Conservation (phyloP, 2,888 invertebrate genomes). For the Folsomia candida region DNA sequence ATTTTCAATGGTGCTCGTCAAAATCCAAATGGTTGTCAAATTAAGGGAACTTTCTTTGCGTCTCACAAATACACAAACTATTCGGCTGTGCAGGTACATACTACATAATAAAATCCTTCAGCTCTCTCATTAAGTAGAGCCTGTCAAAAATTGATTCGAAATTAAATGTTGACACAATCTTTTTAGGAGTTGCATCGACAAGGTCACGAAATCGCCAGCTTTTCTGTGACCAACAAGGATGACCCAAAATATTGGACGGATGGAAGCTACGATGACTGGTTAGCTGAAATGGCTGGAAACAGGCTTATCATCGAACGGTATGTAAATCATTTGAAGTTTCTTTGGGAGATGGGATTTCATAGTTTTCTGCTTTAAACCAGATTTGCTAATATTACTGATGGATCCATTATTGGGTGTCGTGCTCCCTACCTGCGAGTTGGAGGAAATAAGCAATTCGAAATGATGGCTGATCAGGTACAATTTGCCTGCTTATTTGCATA, state of each 20-base stretch:
- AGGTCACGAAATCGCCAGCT: constrained; percentile 88
- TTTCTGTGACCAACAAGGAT: constrained; percentile 88
- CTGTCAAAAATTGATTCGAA: background rate
- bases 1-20: constrained; percentile 84
- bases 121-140: background rate
- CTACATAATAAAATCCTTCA: background rate
- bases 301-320: constrained; percentile 73
- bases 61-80: constrained; percentile 93
- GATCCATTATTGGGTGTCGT: constrained; percentile 81
- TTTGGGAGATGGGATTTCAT: background rate
- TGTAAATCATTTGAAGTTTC: background rate
- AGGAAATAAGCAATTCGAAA: constrained; percentile 92
- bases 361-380: constrained; percentile 55
- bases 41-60: constrained; percentile 74
- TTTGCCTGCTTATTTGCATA: no score
- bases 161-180: no score
- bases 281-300: constrained; percentile 90
- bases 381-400: constrained; percentile 88
- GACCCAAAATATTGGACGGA: constrained; percentile 73
- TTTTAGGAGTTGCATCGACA: constrained; percentile 58
- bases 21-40: constrained; percentile 84
- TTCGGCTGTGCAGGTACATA: constrained; percentile 48
- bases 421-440: constrained; percentile 88
- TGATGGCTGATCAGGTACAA: constrained; percentile 92
- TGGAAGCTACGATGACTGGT: constrained; percentile 86